phyloP scores from a whole-genome alignment of 1,140 invertebrate genomes.

The Tachypleus tridentatus region DNA sequence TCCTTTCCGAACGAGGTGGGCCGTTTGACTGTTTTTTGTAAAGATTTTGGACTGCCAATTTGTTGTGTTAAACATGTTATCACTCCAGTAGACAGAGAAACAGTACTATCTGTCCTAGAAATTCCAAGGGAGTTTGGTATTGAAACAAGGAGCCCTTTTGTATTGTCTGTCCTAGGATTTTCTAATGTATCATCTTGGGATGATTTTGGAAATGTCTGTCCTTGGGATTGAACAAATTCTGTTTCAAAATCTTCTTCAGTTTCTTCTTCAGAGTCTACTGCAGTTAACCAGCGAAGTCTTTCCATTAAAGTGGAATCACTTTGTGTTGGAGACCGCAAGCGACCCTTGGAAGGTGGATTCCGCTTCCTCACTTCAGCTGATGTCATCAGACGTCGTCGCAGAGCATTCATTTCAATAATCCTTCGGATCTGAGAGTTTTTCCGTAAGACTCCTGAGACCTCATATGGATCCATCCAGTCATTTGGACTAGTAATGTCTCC shows the following conservation, averaged over 20 bases:
- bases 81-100: too few relatives aligned
- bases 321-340: constrained; percentile 15
- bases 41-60: too few relatives aligned
- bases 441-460: not conserved
- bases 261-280: constrained; percentile 11
- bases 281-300: constrained; percentile 18
- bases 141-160: not conserved
- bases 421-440: constrained; percentile 19
- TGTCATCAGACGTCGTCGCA: constrained; percentile 54
- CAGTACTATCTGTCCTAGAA: too few relatives aligned
- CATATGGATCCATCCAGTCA: not conserved
- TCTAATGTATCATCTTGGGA: constrained; percentile 1
- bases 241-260: constrained; percentile 2
- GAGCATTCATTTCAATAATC: constrained; percentile 56
- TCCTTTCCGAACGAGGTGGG: too few relatives aligned
- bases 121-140: not conserved
- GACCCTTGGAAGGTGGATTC: constrained; percentile 1
- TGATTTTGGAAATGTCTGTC: constrained; percentile 6
- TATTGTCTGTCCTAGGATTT: not conserved
- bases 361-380: constrained; percentile 16
- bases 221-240: constrained; percentile 12
- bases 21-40: too few relatives aligned
- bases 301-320: constrained; percentile 17
- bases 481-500: not conserved
- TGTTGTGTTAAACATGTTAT: too few relatives aligned